A percentile compares a stretch with the other conserved stretches of the same genome.
Evolutionary conservation across 2,113 vertebrate genomes (phyloP).

Genomic region (Triplophysa rosa): DNA sequence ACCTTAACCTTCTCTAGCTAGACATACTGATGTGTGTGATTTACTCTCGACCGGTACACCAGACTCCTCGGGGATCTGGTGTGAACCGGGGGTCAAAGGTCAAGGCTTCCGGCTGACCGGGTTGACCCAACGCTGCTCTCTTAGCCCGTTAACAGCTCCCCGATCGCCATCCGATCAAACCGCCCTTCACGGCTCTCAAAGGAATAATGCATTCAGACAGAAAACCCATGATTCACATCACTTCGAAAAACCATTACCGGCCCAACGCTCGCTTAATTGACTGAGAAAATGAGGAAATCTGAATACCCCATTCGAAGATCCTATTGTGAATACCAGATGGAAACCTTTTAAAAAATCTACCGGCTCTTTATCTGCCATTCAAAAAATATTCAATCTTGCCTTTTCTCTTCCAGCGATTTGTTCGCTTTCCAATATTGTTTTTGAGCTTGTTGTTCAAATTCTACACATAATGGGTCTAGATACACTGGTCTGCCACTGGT

Average conservation of each 20-base stretch:
- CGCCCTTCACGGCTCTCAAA: neutral
- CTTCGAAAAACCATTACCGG: constrained; percentile 39
- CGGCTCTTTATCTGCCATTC: neutral
- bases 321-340: constrained; percentile 40
- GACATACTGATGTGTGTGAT: constrained; percentile 21
- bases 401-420: neutral
- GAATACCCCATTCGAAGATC: neutral
- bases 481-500: neutral
- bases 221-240: constrained; percentile 40
- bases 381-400: constrained; percentile 1
- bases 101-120: constrained; percentile 29
- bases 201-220: constrained; percentile 17
- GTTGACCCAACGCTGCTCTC: constrained; percentile 15
- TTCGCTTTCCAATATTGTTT: neutral
- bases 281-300: constrained; percentile 33
- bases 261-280: constrained; percentile 9
- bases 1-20: constrained; percentile 4
- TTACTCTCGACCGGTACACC: constrained; percentile 2
- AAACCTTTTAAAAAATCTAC: constrained; percentile 22
- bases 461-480: neutral
- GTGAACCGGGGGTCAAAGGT: constrained; percentile 26
- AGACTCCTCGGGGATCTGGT: constrained; percentile 18
- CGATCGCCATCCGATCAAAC: neutral
- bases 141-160: constrained; percentile 27
- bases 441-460: constrained; percentile 1